Percentiles rank a stretch among this genome's conserved stretches.
Evolutionary conservation across 1,140 invertebrate species (phyloP).

Genomic region (Bathynomus jamesi): DNA sequence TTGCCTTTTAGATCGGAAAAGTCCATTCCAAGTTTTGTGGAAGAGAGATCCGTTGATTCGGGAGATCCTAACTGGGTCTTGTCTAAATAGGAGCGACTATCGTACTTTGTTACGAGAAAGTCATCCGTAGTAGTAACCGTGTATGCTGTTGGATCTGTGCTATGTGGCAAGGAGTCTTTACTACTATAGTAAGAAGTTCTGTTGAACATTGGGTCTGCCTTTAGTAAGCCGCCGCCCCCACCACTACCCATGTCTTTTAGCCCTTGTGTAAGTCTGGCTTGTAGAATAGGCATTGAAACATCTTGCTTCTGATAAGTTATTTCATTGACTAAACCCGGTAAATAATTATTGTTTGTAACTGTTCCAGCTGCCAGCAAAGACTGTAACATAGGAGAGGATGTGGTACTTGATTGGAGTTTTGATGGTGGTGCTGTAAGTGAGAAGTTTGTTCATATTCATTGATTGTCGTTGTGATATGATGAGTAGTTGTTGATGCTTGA

Average conservation of each 20-base stretch:
- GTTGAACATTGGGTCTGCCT: conserved; percentile 34
- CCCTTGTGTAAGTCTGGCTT: conserved; percentile 28
- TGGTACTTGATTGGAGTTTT: conserved; percentile 39
- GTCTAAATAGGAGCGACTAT: conserved; percentile 32
- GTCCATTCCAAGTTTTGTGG: conserved; percentile 33
- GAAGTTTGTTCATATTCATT: conserved; percentile 37
- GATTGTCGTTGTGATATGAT: conserved; percentile 5
- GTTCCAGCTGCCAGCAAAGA: conserved; percentile 53
- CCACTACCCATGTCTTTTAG: conserved; percentile 23
- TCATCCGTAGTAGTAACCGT: conserved; percentile 36
- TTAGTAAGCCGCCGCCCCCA: conserved; percentile 21
- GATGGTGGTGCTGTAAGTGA: conserved; percentile 28
- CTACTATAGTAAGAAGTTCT: conserved; percentile 21
- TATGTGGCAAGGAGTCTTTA: conserved; percentile 31
- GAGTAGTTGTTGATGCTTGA: conserved; percentile 35
- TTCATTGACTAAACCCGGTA: conserved; percentile 29
- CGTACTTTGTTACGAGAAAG: conserved; percentile 29
- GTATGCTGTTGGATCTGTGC: conserved; percentile 28
- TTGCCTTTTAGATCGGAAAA: conserved; percentile 33
- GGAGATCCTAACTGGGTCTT: conserved; percentile 36
- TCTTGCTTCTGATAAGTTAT: conserved; percentile 21
- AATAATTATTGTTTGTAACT: conserved; percentile 36
- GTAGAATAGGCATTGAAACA: conserved; percentile 31
- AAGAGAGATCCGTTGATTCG: conserved; percentile 35
- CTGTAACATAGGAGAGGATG: conserved; percentile 52